Base-by-base conservation (phyloP, 2,113 vertebrate species). In the Leptobrachium leishanense region DNA sequence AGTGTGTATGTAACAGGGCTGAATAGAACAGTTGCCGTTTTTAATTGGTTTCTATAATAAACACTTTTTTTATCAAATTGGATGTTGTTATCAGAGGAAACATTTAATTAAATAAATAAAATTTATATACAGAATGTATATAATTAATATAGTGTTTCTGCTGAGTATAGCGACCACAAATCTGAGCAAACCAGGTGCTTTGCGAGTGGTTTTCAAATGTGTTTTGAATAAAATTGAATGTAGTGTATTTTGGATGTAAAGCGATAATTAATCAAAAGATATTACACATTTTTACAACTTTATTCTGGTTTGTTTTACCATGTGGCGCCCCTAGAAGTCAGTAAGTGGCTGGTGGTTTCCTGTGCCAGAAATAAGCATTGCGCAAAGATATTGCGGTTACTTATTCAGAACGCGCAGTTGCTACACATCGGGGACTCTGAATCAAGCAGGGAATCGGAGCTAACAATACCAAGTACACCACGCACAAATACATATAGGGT, bases 271-370 rank as follows among this genome's bases (percentile, higher is more conserved):
- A 68, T 77, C 75, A 77, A 77, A 77, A 8, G 41, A n/a, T 67
- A 55, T 77, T 55, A 77, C 40, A 77, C 67, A 64, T 44, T 77
- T 31, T 68, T 50, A 50, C 75, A 77, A 68, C 66, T 68, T 68
- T 77, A 77, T 77, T 68, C 68, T 68, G 65, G 66, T 68, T 76
- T 68, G 50, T 77, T 77, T 77, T 77, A 77, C 75, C 57, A 57
- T 77, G 75, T 68, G 65, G 75, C 59, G n/a, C 54, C 54, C 50
- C 54, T 65, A 31, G 62, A 31, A 40, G 50, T 77, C 68, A 77
- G 55, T 77, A 77, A 68, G 53, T 68, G 42, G 68, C 53, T 64
- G 75, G 65, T 77, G 41, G 13, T 59, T 59, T 69, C 15, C 74
- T n/a, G 46, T 77, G 75, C 75, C 75, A 77, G 66, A 55, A 59